Percentiles rank a stretch among this genome's conserved stretches.
Evolutionary conservation across 1,140 invertebrate species (phyloP).

Genomic region (Antheraea mylitta): DNA sequence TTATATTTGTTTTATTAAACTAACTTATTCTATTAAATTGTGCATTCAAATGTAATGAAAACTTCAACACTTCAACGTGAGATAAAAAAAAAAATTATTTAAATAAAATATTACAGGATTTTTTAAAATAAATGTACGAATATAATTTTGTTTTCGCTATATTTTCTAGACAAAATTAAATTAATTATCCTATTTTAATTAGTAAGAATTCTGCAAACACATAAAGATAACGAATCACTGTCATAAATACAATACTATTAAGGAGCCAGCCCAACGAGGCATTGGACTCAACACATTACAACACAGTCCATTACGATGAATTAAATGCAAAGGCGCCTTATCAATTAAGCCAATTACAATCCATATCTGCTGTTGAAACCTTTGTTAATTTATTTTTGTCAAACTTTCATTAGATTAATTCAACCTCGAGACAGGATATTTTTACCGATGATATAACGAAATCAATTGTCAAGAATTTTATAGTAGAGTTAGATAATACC

Average conservation of each 20-base stretch:
- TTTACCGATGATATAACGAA: constrained; percentile 10
- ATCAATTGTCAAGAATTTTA: background rate
- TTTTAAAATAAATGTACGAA: too few species aligned
- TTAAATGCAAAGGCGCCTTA: constrained; percentile 15
- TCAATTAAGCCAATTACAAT: constrained; percentile 9
- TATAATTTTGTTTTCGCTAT: too few species aligned
- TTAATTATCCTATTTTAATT: too few species aligned
- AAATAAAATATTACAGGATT: too few species aligned
- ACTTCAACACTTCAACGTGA: too few species aligned
- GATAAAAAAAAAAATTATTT: too few species aligned
- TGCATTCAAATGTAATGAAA: too few species aligned
- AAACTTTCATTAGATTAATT: constrained; percentile 9
- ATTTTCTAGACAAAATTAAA: background rate
- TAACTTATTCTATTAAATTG: too few species aligned
- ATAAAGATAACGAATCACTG: background rate
- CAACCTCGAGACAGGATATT: constrained; percentile 4
- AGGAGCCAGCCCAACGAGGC: background rate
- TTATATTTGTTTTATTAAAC: too few species aligned
- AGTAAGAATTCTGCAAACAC: too few species aligned
- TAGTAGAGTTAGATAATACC: background rate
- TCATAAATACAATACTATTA: background rate
- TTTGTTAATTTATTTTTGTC: constrained; percentile 14
- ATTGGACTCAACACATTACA: background rate
- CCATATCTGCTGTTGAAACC: background rate
- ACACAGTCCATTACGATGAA: background rate